Evolutionary conservation across 2,113 vertebrate species (phyloP), one percentile per base, ranked within the genome.

Genomic region (Syngnathus floridae): DNA sequence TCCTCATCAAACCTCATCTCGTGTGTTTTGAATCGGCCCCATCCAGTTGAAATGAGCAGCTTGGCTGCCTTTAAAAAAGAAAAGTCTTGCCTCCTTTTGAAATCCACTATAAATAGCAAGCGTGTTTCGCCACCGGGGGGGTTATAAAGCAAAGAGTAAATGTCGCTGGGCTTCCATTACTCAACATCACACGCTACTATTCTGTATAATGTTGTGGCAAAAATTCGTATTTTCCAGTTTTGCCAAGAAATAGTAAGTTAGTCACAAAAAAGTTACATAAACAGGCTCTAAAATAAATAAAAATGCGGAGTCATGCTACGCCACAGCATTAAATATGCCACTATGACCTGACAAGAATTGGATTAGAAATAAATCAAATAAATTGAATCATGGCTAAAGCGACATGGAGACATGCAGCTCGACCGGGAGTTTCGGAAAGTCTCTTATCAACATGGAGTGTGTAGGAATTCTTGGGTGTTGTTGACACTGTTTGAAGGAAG

Each of bases 181-280:
- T 58, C 54, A 67, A 73, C 85, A 84, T 88, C 83, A 85, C 77
- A 87, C 83, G 82, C 85, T 61, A n/a, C 21, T n/a, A 22, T 61
- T 43, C 59, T 43, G 40, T 41, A 26, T 61, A 13, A 61, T 43
- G 59, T 16, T 61, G 38, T 31, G 26, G 26, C 26, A 31, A 31
- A 31, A 31, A 31, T 31, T 31, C 26, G 26, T 31, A 31, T 31
- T 31, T 31, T 31, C 26, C 26, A 31, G 3, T 31, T 31, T 31
- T 31, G 26, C 2, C 3, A 31, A 31, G 26, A 31, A 31, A 31
- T 31, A 31, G 26, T 31, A 31, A 31, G 26, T 31, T 31, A 3
- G 26, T 3, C 26, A 31, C 26, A 31, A 31, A 31, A 31, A 2
- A 31, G 26, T 31, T 31, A 31, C 26, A 31, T 2, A 3, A 31